A percentile compares a stretch with the other conserved stretches of the same genome.
Conservation (phyloP, 2,113 vertebrate genomes). For the Halcyon malimbica region DNA sequence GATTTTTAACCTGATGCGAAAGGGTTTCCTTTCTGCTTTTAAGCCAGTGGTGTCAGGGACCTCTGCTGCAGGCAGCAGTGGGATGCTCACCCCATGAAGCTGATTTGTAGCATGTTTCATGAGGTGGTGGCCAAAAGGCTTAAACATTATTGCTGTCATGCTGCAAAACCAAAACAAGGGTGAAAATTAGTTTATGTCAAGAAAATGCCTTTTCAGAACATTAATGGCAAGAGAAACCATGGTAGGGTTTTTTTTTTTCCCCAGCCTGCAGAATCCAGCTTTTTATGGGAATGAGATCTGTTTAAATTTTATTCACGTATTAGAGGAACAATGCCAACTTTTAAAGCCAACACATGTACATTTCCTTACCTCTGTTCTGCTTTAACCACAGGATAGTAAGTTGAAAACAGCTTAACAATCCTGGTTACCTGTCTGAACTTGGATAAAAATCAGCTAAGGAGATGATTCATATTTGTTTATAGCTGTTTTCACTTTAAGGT, state of each 20-base stretch:
- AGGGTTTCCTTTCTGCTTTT: background rate
- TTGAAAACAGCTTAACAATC: constrained; percentile 14
- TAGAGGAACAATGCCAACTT: background rate
- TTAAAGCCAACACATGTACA: background rate
- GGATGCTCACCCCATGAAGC: background rate
- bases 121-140: background rate
- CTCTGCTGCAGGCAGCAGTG: background rate
- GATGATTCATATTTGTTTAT: constrained; percentile 28
- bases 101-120: background rate
- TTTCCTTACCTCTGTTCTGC: background rate
- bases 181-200: background rate
- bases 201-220: background rate
- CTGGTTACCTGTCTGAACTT: constrained; percentile 42
- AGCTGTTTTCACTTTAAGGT: constrained; percentile 48
- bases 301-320: background rate
- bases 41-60: background rate
- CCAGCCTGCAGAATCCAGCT: background rate
- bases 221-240: background rate
- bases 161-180: background rate
- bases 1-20: background rate
- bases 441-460: constrained; percentile 18
- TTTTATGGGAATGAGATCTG: background rate
- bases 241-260: background rate
- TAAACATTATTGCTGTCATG: background rate
- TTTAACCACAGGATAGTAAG: background rate